A percentile compares a stretch with the other conserved stretches of the same genome.
Evolutionary conservation across 2,113 vertebrate species (phyloP).

Genomic region (Martes martes): DNA sequence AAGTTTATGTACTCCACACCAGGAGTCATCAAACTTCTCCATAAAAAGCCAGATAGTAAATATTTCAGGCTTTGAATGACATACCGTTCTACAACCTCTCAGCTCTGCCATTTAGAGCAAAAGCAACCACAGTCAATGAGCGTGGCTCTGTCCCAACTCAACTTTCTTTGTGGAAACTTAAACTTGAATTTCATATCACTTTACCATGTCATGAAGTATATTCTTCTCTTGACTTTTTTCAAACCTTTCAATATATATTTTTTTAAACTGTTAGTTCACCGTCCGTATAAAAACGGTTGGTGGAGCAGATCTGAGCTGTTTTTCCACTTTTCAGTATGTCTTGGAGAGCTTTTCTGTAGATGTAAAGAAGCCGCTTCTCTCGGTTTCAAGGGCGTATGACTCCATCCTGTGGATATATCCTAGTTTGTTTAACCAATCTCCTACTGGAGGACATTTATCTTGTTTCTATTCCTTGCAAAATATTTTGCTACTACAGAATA

Average conservation of each 20-base stretch:
- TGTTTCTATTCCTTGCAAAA: constrained; percentile 27
- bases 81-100: not conserved
- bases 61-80: constrained; percentile 28
- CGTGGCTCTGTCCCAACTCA: not conserved
- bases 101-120: not conserved
- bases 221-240: constrained; percentile 5
- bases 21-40: constrained; percentile 42
- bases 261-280: not conserved
- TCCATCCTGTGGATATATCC: not conserved
- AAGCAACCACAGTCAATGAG: not conserved
- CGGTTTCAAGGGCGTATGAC: not conserved
- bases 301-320: not conserved
- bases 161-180: constrained; percentile 53
- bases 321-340: not conserved
- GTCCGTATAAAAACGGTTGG: not conserved
- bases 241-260: not conserved
- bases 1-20: not conserved
- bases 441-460: not conserved
- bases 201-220: constrained; percentile 49
- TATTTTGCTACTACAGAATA: constrained; percentile 33
- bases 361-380: not conserved
- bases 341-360: not conserved
- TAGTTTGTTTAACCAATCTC: not conserved
- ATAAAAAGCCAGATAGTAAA: constrained; percentile 55
- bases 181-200: constrained; percentile 49